Conservation (phyloP, 2,113 vertebrate species). For the Delphinapterus leucas region DNA sequence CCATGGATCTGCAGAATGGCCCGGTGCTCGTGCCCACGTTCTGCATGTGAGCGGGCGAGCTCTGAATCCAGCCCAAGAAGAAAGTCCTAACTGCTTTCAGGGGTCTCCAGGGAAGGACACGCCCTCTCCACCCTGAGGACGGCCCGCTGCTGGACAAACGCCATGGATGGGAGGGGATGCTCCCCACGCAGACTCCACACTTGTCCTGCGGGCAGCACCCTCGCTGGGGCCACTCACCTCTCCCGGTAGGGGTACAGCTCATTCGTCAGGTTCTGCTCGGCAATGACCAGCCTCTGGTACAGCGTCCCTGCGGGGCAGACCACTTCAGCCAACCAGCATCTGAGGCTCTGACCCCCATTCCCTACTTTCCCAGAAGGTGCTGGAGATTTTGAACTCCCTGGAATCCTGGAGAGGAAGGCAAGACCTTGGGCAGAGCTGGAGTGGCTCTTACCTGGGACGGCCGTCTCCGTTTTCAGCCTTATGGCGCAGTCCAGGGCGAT, state of each 20-base stretch:
- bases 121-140: accelerated
- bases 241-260: constrained; percentile 88
- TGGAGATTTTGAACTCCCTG: neutral
- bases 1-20: accelerated
- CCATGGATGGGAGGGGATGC: accelerated
- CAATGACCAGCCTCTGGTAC: constrained; percentile 90
- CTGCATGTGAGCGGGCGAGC: neutral
- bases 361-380: neutral
- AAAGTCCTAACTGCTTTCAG: neutral
- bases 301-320: constrained; percentile 79
- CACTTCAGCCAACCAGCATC: neutral
- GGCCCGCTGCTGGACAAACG: neutral
- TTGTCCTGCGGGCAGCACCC: neutral
- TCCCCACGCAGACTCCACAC: neutral
- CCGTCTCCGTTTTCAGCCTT: constrained; percentile 87
- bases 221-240: constrained; percentile 81
- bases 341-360: neutral
- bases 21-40: neutral
- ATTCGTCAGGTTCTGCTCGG: constrained; percentile 89
- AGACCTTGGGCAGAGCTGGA: neutral
- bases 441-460: constrained; percentile 83
- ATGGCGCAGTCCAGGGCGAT: constrained; percentile 89
- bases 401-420: neutral
- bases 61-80: neutral
- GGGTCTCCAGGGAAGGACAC: neutral